Evolutionary conservation across 1,140 invertebrate species (phyloP), one percentile per base, ranked within the genome.

Genomic region (Bombus pascuorum): DNA sequence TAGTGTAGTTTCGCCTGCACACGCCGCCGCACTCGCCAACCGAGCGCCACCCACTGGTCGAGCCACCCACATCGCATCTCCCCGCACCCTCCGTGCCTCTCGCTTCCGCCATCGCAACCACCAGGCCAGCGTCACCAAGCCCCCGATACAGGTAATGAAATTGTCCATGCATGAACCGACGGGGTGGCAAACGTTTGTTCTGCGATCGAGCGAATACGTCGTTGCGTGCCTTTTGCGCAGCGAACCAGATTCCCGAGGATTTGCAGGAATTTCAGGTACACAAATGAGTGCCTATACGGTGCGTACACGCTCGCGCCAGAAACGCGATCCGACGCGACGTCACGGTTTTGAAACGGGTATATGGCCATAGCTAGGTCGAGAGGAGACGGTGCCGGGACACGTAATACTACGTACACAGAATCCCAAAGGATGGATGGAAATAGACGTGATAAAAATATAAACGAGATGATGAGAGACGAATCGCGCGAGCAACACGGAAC

Each of bases 131-230:
- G 47, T 76, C 80, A 76, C 80, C 84, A 70, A 57, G 22, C 72
- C 66, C 72, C 25, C 79, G 80, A 94, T 94, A 93, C 92, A 87
- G 92, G 92, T 93, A 94, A 94, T 94, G 93, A 94, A 94, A 94
- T 94, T 93, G 93, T 94, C 92, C 93, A 91, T 92, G 92, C 93
- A 91, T 90, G 90, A 87, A 81, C 81, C 81, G 37, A 81, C 76
- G 79, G 70, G 81, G 71, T 78, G 87, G 70, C 65, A 78, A 81
- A 90, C 91, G 90, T 93, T 94, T 93, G 92, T 93, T 91, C 93
- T 90, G 86, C 83, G 86, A 88, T 90, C 86, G 86, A 77, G 79
- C 81, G 89, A 89, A 90, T 90, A 89, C 86, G 87, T 90, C 79
- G 83, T 90, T 90, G 89, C 89, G 89, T 90, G 89, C 89, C 89